phyloP scores from a whole-genome alignment of 1,140 invertebrate species.

The Drosophila setifemur region DNA sequence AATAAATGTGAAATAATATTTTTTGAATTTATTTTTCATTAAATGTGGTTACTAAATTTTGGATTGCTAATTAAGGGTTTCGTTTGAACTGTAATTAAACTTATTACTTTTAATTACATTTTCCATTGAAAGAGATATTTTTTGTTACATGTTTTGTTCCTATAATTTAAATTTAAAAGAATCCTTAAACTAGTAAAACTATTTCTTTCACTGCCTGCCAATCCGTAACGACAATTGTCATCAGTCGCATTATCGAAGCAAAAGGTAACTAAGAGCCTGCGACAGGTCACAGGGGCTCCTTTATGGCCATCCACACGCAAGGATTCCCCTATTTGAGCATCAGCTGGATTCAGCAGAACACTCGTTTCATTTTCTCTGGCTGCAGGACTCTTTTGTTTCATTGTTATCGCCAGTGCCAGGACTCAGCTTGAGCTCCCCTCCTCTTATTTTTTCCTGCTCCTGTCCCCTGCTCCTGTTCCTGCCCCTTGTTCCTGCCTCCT shows the following conservation, averaged over 20 bases:
- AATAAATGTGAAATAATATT: no score
- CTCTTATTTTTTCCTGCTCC: not conserved
- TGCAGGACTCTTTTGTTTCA: slow-evolving; percentile 49
- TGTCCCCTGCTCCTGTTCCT: not conserved
- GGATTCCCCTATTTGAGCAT: slow-evolving; percentile 1
- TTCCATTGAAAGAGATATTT: no score
- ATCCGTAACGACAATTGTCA: slow-evolving; percentile 67
- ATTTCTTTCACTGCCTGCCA: slow-evolving; percentile 11
- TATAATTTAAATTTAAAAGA: no score
- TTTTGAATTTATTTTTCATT: no score
- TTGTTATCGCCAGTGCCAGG: slow-evolving; percentile 50
- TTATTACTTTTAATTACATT: no score
- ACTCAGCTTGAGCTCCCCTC: not conserved
- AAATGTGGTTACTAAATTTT: no score
- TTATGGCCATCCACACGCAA: not conserved
- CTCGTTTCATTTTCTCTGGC: not conserved
- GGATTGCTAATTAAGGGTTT: no score
- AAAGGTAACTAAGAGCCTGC: slow-evolving; percentile 55
- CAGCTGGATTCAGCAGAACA: not conserved
- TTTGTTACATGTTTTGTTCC: no score
- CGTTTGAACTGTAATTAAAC: no score
- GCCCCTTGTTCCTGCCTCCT: not conserved
- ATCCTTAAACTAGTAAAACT: no score
- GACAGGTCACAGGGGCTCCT: slow-evolving; percentile 22
- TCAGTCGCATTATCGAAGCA: slow-evolving; percentile 61